Conservation (phyloP, 2,113 vertebrate species). For the Sphyrna mokarran region DNA sequence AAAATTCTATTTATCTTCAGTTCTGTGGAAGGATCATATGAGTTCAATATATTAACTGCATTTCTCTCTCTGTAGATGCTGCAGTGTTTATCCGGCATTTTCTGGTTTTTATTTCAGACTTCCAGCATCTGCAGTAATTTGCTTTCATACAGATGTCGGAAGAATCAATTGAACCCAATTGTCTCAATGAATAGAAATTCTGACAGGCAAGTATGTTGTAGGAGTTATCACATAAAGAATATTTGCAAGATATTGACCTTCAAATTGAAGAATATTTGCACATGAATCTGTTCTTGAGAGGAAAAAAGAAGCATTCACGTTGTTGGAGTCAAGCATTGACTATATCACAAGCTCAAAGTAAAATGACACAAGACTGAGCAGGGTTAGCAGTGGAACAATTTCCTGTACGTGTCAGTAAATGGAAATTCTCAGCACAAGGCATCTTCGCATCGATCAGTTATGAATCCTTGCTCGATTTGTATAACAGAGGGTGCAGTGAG, state of each 20-base stretch:
- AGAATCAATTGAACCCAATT: neutral
- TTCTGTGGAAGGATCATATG: too few species aligned
- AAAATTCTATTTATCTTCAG: too few species aligned
- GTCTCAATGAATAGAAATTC: neutral
- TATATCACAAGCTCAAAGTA: neutral
- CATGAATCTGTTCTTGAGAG: neutral
- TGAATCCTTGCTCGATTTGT: neutral
- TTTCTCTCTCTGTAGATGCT: too few species aligned
- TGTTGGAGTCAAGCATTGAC: neutral
- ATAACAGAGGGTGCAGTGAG: neutral
- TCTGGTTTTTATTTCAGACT: too few species aligned
- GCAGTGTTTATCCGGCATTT: too few species aligned
- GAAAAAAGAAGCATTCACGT: neutral
- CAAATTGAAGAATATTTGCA: neutral
- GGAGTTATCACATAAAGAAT: neutral
- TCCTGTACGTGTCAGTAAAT: neutral
- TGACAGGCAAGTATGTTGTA: neutral
- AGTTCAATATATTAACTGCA: too few species aligned
- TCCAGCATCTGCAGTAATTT: too few species aligned
- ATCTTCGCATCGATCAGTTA: neutral
- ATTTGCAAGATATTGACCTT: neutral
- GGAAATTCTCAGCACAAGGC: neutral
- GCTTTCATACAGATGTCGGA: neutral
- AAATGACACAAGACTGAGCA: neutral
- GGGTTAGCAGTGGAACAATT: neutral